phyloP scores from a whole-genome alignment of 1,140 invertebrate species.

The Panonychus citri region DNA sequence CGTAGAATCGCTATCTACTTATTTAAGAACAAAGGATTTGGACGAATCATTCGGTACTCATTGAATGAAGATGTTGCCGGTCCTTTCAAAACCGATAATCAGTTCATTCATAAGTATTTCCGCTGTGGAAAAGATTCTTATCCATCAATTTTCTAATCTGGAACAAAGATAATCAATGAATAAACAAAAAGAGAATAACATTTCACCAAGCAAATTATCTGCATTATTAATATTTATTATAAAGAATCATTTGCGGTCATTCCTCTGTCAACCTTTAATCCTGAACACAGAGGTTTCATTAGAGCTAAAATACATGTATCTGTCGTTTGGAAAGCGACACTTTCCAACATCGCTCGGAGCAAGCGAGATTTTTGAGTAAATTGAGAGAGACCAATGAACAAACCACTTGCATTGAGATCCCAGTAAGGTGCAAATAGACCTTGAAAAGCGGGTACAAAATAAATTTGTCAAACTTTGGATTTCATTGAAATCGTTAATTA shows the following conservation, averaged over 20 bases:
- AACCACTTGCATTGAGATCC: conserved; percentile 71
- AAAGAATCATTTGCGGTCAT: conserved; percentile 68
- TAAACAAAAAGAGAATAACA: too few species aligned
- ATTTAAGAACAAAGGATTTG: too few species aligned
- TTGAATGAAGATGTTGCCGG: too few species aligned
- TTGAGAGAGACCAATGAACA: conserved; percentile 59
- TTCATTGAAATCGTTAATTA: conserved; percentile 46
- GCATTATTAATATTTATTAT: conserved; percentile 83
- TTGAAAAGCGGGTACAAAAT: conserved; percentile 81
- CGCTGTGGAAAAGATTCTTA: too few species aligned
- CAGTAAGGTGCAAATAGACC: conserved; percentile 87
- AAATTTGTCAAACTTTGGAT: conserved; percentile 54
- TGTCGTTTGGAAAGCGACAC: conserved; percentile 81
- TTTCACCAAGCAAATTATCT: too few species aligned
- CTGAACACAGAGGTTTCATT: conserved; percentile 2
- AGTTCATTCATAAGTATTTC: too few species aligned
- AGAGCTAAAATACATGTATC: conserved; percentile 25
- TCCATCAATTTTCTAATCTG: too few species aligned
- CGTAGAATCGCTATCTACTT: too few species aligned
- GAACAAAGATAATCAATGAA: too few species aligned
- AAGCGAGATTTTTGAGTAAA: conserved; percentile 81
- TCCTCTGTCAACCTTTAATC: conserved; percentile 52
- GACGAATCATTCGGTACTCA: too few species aligned
- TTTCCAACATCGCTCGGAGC: conserved; percentile 71
- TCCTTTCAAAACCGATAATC: too few species aligned